Evolutionary conservation across 2,113 vertebrate genomes (phyloP).

Genomic region (Micronisus gabar): DNA sequence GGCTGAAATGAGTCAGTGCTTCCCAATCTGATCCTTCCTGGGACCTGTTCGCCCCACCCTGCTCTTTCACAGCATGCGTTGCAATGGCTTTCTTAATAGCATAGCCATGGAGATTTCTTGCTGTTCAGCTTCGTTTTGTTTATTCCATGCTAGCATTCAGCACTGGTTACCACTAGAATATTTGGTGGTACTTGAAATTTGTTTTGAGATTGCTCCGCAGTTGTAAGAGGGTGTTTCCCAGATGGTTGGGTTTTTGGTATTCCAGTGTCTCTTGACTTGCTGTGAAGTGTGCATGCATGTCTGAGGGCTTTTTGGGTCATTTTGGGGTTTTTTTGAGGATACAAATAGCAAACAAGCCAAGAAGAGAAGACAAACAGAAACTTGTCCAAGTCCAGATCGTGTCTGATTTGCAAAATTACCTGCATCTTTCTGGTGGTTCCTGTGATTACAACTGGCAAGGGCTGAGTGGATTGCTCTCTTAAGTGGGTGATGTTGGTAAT

Average conservation of each 20-base stretch:
- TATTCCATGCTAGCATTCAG: neutral
- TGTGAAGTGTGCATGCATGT: neutral
- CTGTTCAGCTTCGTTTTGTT: neutral
- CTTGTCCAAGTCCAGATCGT: neutral
- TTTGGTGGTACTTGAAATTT: neutral
- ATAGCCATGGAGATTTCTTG: neutral
- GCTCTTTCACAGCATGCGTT: neutral
- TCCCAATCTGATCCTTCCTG: neutral
- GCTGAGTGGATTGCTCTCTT: neutral
- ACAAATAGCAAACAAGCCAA: neutral
- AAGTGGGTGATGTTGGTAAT: constrained; percentile 3
- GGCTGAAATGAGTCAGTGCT: neutral
- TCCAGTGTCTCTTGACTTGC: neutral
- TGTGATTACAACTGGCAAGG: neutral
- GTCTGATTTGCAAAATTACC: neutral
- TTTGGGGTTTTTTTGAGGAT: neutral
- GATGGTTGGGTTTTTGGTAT: neutral
- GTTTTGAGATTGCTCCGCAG: neutral
- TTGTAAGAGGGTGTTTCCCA: neutral
- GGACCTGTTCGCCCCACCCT: neutral
- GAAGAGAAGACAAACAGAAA: neutral
- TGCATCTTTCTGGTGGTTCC: neutral
- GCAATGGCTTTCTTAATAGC: neutral
- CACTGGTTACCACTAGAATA: neutral
- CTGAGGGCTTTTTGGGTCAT: neutral